phyloP scores from a whole-genome alignment of 2,113 vertebrate species.

The Vulpes lagopus region DNA sequence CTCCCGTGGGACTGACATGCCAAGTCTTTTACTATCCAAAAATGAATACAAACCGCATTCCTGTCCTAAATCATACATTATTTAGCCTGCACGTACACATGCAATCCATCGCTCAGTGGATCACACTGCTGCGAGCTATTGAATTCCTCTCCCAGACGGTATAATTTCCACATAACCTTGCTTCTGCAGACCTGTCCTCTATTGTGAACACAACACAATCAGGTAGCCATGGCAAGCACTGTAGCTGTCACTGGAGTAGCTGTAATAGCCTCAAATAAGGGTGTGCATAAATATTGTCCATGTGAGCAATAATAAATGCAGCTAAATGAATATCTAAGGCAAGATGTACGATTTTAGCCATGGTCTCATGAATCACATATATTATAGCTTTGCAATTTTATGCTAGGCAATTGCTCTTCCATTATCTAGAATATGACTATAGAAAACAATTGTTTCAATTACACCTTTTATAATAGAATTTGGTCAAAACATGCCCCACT shows the following conservation, averaged over 20 bases:
- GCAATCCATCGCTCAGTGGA: conserved; percentile 56
- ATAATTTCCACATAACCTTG: conserved; percentile 64
- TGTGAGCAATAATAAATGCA: background rate
- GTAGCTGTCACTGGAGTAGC: background rate
- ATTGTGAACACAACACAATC: conserved; percentile 61
- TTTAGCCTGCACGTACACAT: conserved; percentile 70
- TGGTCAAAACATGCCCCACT: conserved; percentile 47
- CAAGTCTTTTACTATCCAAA: conserved; percentile 74
- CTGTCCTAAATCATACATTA: conserved; percentile 73
- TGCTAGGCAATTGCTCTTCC: conserved; percentile 44
- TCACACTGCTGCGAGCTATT: conserved; percentile 25
- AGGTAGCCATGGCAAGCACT: conserved; percentile 49
- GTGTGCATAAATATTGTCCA: background rate
- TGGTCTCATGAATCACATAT: conserved; percentile 9
- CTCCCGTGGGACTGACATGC: conserved; percentile 47
- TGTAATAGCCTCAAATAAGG: background rate
- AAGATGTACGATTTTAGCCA: conserved; percentile 21
- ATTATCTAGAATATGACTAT: conserved; percentile 39
- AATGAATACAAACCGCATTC: conserved; percentile 65
- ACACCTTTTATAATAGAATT: conserved; percentile 39
- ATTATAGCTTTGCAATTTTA: conserved; percentile 49
- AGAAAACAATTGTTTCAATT: conserved; percentile 59
- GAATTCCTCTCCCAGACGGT: conserved; percentile 63
- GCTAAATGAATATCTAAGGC: conserved; percentile 31
- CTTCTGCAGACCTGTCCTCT: conserved; percentile 10